Conservation (phyloP, 2,113 vertebrate species). For the Donacobius atricapilla region DNA sequence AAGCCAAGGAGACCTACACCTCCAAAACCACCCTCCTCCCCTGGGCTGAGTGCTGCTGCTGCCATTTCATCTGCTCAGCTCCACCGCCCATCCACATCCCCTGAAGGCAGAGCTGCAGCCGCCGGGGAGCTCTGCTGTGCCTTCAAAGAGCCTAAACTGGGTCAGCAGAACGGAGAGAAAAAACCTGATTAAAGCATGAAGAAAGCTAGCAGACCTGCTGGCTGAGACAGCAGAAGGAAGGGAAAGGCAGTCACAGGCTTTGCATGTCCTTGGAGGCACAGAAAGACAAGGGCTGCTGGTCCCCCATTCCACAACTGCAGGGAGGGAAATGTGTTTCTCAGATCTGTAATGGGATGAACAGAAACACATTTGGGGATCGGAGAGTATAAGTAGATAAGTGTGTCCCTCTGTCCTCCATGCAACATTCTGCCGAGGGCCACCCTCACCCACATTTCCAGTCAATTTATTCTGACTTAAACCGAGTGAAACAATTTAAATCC, state of each 20-base stretch:
- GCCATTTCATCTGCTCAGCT: neutral
- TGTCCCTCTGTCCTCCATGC: neutral
- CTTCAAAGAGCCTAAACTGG: constrained; percentile 58
- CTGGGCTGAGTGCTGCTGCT: neutral
- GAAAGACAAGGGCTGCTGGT: neutral
- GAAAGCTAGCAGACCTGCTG: neutral
- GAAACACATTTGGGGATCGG: neutral
- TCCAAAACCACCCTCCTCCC: neutral
- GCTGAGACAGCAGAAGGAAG: neutral
- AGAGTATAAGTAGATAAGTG: neutral
- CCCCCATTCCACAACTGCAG: neutral
- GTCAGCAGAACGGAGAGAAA: constrained; percentile 23
- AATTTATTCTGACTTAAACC: neutral
- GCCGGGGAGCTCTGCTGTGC: neutral
- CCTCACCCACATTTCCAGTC: neutral
- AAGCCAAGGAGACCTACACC: neutral
- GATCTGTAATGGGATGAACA: neutral
- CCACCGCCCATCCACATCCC: neutral
- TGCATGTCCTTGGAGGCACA: neutral
- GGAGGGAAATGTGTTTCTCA: neutral
- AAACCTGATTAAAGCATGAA: constrained; percentile 29
- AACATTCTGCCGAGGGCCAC: neutral
- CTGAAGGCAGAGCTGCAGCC: constrained; percentile 20
- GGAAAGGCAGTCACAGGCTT: neutral
- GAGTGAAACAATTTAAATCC: neutral